A percentile compares a stretch with the other conserved stretches of the same genome.
These are phyloP conservation scores for Patella ulyssiponensis DNA, from an alignment of 2,888 invertebrate species.

Conservation along the genomic window DNA sequence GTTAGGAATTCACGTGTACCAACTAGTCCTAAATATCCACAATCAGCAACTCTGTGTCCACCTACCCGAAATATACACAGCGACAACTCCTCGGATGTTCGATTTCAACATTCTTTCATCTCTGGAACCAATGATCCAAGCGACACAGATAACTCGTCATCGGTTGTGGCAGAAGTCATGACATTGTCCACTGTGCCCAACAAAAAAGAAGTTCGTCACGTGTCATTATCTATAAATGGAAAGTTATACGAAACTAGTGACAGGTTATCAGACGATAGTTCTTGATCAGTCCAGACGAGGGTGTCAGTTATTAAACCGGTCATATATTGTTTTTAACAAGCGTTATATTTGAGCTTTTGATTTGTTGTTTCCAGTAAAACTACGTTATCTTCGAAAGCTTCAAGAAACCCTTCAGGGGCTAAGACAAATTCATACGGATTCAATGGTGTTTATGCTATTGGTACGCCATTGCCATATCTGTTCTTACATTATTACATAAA, in stretches of 20 bases:
- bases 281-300: no score
- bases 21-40: background rate
- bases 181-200: background rate
- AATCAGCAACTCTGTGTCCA: background rate
- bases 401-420: no score
- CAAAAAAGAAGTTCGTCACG: background rate
- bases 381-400: no score
- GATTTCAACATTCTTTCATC: background rate
- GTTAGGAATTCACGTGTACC: no score
- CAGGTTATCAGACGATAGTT: background rate
- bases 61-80: background rate
- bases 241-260: background rate
- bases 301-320: no score
- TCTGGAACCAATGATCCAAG: background rate
- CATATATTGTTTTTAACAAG: no score
- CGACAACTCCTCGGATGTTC: background rate
- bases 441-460: no score
- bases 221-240: conserved; percentile 4
- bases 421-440: no score
- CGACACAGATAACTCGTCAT: background rate
- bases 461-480: no score
- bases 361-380: no score
- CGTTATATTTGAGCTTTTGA: no score
- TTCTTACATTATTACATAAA: no score
- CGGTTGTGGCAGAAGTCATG: background rate